Evolutionary conservation across 2,113 vertebrate genomes (phyloP).

Genomic region (Scytalopus superciliaris): DNA sequence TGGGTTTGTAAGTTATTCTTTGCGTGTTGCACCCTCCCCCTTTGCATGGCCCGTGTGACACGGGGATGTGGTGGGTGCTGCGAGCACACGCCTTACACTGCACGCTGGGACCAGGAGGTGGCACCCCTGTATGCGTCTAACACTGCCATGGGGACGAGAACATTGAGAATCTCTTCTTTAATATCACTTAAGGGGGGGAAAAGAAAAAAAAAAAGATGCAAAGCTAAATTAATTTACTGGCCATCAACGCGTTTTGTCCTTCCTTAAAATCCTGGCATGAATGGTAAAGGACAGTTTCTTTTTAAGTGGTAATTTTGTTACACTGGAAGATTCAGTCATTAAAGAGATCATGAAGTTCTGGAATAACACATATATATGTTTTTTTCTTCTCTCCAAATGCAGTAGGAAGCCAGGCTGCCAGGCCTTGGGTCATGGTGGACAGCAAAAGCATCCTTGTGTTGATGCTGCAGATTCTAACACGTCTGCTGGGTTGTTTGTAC

Average conservation of each 20-base stretch:
- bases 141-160: neutral
- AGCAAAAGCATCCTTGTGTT: neutral
- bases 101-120: neutral
- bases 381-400: neutral
- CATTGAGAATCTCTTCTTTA: no score
- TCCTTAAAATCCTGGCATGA: neutral
- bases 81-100: fast-evolving
- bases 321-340: neutral
- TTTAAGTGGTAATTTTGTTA: neutral
- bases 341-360: neutral
- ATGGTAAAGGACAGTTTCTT: neutral
- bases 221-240: neutral
- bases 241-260: neutral
- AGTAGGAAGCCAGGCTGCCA: neutral
- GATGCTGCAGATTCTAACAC: fast-evolving
- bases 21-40: neutral
- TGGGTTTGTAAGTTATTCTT: neutral
- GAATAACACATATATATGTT: neutral
- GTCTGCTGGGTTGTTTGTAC: neutral
- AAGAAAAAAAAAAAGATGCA: neutral
- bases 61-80: fast-evolving
- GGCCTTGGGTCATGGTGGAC: neutral
- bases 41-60: fast-evolving
- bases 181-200: neutral
- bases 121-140: neutral